These are phyloP conservation scores for Virgularia gustaviana DNA, from an alignment of 92 coral and sea anemone genomes.

Conservation along the genomic window DNA sequence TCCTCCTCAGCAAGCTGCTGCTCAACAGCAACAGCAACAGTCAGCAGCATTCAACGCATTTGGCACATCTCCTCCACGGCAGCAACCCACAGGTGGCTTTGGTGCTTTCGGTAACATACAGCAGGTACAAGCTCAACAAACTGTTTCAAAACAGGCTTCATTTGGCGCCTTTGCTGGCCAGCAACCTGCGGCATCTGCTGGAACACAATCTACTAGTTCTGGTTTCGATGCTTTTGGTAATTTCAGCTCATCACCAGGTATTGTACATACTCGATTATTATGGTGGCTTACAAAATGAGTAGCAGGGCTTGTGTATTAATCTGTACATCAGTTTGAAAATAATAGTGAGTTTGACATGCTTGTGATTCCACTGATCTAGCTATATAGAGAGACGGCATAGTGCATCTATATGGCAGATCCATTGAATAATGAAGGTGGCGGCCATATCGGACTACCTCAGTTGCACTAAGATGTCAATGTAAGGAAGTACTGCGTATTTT, in stretches of 20 bases:
- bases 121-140: conserved; percentile 19
- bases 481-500: too few relatives aligned
- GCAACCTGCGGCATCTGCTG: conserved; percentile 45
- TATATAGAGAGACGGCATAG: too few relatives aligned
- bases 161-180: conserved; percentile 27
- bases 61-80: conserved; percentile 16
- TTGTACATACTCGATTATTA: not conserved
- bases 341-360: too few relatives aligned
- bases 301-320: too few relatives aligned
- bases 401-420: too few relatives aligned
- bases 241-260: conserved; percentile 62
- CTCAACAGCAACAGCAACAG: conserved; percentile 49
- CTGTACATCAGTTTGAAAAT: not conserved
- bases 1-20: not conserved
- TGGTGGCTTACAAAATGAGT: too few relatives aligned
- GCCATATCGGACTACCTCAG: too few relatives aligned
- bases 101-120: conserved; percentile 72
- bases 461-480: too few relatives aligned
- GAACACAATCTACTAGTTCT: too few relatives aligned
- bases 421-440: too few relatives aligned
- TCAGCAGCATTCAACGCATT: conserved; percentile 20
- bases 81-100: conserved; percentile 58
- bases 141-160: conserved; percentile 11
- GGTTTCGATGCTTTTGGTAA: conserved; percentile 73
- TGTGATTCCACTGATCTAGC: too few relatives aligned